Base-by-base conservation (phyloP, 2,113 vertebrate genomes). In the Triplophysa rosa region DNA sequence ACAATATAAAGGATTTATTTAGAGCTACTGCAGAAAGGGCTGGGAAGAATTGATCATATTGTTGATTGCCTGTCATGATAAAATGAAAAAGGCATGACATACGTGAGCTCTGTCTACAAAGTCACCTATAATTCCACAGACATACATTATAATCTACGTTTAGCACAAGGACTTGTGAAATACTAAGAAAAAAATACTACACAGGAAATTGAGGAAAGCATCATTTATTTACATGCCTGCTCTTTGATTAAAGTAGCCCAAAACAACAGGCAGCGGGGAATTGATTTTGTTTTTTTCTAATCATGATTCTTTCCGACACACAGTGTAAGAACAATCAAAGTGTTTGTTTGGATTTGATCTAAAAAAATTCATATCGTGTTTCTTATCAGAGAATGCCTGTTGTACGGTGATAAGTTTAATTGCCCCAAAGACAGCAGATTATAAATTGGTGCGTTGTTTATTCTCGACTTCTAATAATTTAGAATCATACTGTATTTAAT, bases 161-260 rank as follows among this genome's bases (percentile, higher is more conserved):
- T 49, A 67, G 47, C n/a, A 52, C n/a, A 37, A 58, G 29, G 16
- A 67, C 45, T 49, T 79, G 49, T 52, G 24, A 56, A 67, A 75
- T 23, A 86, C n/a, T n/a, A 37, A 14, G 49, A 73, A 80, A 66
- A 70, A 61, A 79, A 52, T 10, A 67, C 65, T 63, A 77, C 62
- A 37, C 71, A 83, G 73, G 54, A 82, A 83, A 86, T 54, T 85
- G 81, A 67, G 67, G 76, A 83, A 66, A 69, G 21, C 79, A 80
- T 80, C 1, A 85, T 84, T 87, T 86, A 82, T 88, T 87, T 67
- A 56, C 52, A 81, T 62, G 80, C 45, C 79, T 58, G 78, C 59
- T 81, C 47, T 83, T 85, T 89, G 72, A 88, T 85, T 83, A 82
- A 84, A 76, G 82, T 67, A 82, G 9, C 82, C 85, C 80, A 82